Conservation (phyloP, 2,888 invertebrate species). For the Caenorhabditis macrosperma region DNA sequence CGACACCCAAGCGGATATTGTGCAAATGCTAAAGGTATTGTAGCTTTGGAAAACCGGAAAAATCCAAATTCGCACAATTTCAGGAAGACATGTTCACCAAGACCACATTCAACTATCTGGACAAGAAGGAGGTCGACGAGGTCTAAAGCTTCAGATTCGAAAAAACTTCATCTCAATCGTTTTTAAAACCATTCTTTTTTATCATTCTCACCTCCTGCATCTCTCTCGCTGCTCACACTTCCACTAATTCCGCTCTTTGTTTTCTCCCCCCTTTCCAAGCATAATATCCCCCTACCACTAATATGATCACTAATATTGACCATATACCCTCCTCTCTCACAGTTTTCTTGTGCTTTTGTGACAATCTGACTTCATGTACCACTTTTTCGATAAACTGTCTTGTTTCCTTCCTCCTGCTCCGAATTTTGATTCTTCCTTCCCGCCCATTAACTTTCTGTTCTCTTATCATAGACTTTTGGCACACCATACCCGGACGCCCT, state of each 20-base stretch:
- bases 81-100: constrained; percentile 25
- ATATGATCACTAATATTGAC: too few relatives aligned
- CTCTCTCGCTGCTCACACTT: not conserved
- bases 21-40: not conserved
- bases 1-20: not conserved
- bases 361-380: too few relatives aligned
- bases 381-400: not conserved
- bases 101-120: not conserved
- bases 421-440: too few relatives aligned
- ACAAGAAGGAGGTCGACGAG: not conserved
- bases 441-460: too few relatives aligned
- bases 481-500: not conserved
- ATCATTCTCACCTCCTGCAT: not conserved
- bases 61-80: not conserved
- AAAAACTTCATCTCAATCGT: not conserved
- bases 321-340: too few relatives aligned
- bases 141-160: too few relatives aligned
- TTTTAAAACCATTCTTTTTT: not conserved
- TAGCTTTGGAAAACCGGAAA: not conserved
- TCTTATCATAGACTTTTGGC: not conserved
- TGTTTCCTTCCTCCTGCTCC: not conserved
- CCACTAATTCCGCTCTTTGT: not conserved
- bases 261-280: too few relatives aligned
- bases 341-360: too few relatives aligned
- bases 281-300: too few relatives aligned